Evolutionary conservation across 2,888 invertebrate genomes (phyloP).

Genomic region (Tinea semifulvella): DNA sequence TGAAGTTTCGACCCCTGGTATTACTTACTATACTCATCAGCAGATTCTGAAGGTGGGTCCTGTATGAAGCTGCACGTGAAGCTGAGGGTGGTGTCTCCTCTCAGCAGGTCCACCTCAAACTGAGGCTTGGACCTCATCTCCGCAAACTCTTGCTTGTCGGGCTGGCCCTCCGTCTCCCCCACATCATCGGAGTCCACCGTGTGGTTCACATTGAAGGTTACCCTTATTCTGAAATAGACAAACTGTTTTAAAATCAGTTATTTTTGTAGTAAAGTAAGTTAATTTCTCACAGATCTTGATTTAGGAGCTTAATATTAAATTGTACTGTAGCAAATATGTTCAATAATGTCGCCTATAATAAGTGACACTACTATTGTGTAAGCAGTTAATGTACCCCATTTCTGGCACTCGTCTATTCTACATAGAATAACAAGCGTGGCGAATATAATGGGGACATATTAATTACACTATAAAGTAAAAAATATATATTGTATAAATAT

Average conservation of each 20-base stretch:
- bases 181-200: slow-evolving; percentile 87
- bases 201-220: slow-evolving; percentile 94
- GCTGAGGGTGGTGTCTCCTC: slow-evolving; percentile 79
- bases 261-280: no score
- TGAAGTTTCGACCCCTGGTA: not conserved
- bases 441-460: slow-evolving; percentile 17
- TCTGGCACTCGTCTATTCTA: slow-evolving; percentile 20
- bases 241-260: not conserved
- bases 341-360: slow-evolving; percentile 20
- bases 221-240: slow-evolving; percentile 29
- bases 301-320: no score
- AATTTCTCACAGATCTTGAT: no score
- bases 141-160: slow-evolving; percentile 77
- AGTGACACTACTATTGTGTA: not conserved
- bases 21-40: slow-evolving; percentile 74
- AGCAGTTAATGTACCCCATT: slow-evolving; percentile 25
- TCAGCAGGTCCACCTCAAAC: slow-evolving; percentile 87
- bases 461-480: no score
- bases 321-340: slow-evolving; percentile 23
- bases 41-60: slow-evolving; percentile 52
- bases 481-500: no score
- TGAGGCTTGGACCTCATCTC: slow-evolving; percentile 92
- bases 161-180: slow-evolving; percentile 70
- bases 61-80: slow-evolving; percentile 86
- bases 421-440: slow-evolving; percentile 22